These are phyloP conservation scores for Nesidiocoris tenuis DNA, from an alignment of 2,888 invertebrate genomes.

Conservation along the genomic window DNA sequence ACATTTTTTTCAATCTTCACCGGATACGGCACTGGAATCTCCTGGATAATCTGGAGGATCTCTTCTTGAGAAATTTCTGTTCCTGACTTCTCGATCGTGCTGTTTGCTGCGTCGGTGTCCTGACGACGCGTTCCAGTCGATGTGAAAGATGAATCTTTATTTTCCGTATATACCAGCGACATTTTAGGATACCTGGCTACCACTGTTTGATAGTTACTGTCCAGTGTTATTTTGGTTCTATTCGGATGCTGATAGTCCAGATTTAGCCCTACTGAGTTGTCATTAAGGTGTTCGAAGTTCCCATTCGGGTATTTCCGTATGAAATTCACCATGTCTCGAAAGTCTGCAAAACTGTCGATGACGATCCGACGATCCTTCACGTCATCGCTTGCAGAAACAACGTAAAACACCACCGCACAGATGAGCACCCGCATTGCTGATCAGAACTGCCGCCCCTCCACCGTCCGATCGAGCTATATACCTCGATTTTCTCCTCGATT, in stretches of 20 bases:
- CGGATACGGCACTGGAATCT: constrained; percentile 29
- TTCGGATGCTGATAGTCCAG: too few relatives aligned
- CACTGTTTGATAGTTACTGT: too few relatives aligned
- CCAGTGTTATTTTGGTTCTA: too few relatives aligned
- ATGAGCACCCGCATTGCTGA: background rate
- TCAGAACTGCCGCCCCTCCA: background rate
- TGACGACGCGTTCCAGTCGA: constrained; percentile 9
- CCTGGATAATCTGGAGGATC: constrained; percentile 15
- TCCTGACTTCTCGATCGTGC: background rate
- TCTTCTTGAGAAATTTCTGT: background rate
- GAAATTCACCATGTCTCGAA: background rate
- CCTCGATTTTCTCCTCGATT: background rate
- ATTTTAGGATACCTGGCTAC: too few relatives aligned
- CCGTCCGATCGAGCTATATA: background rate
- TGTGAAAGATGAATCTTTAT: too few relatives aligned
- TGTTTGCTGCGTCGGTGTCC: background rate
- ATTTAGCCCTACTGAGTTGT: too few relatives aligned
- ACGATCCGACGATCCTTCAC: background rate
- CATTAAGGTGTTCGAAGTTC: too few relatives aligned
- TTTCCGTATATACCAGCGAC: too few relatives aligned
- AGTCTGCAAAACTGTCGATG: background rate
- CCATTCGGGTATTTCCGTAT: background rate
- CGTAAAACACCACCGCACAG: background rate
- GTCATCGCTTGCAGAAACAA: background rate
- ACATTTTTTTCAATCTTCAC: constrained; percentile 47